These are phyloP conservation scores for Cassiopea andromeda DNA, from an alignment of 30 jellyfish, hydroid and myxozoan genomes.

Conservation along the genomic window DNA sequence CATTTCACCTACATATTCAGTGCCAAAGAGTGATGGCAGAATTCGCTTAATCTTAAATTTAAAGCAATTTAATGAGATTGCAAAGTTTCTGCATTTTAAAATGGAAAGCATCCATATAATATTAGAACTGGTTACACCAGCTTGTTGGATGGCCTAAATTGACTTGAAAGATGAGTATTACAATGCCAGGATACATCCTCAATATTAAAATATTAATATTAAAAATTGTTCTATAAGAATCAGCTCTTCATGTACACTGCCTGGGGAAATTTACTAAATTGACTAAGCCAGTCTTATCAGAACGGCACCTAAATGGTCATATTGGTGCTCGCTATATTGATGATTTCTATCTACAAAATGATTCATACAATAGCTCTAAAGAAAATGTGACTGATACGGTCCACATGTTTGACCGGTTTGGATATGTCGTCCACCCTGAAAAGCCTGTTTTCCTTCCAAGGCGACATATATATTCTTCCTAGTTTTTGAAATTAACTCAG, in stretches of 20 bases:
- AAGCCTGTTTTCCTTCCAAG: conserved; percentile 46
- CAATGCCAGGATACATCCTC: conserved; percentile 27
- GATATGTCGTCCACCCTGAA: conserved; percentile 58
- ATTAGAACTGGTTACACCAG: conserved; percentile 10
- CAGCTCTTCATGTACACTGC: background rate
- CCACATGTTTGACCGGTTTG: conserved; percentile 18
- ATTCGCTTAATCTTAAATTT: conserved; percentile 43
- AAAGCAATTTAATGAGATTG: conserved; percentile 18
- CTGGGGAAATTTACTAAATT: conserved; percentile 44
- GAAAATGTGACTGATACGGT: conserved; percentile 13
- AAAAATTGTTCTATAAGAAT: background rate
- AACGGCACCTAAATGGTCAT: background rate
- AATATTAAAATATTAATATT: conserved; percentile 8
- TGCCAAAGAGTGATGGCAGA: conserved; percentile 58
- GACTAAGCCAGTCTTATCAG: conserved; percentile 18
- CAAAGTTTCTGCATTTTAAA: conserved; percentile 27
- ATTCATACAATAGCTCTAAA: conserved; percentile 19
- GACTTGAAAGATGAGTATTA: conserved; percentile 57
- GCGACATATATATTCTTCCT: conserved; percentile 2
- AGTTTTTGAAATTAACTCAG: conserved; percentile 25
- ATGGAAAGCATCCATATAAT: conserved; percentile 28
- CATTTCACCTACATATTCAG: conserved; percentile 22
- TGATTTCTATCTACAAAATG: conserved; percentile 19
- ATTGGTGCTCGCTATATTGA: conserved; percentile 31
- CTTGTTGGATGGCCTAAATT: conserved; percentile 31